Evolutionary conservation across 2,797 vertebrate genomes (phyloP).

Genomic region (Leucoraja ocellata): DNA sequence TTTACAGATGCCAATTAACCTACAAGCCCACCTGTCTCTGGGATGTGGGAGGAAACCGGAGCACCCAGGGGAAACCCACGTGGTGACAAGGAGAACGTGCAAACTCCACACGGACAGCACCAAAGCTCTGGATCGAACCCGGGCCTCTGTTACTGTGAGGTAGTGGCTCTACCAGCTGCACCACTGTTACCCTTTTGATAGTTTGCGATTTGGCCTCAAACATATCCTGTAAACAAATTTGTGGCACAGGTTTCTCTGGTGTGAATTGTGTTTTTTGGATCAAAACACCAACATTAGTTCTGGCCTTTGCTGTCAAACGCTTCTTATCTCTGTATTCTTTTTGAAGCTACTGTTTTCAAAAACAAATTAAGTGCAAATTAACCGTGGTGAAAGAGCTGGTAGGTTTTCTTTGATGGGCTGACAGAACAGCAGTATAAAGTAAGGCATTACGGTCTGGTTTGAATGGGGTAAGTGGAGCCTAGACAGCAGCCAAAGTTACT

Average conservation of each 20-base stretch:
- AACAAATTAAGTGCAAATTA: constrained; percentile 7
- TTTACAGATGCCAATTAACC: too few relatives aligned
- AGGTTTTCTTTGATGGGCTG: constrained; percentile 11
- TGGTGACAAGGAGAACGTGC: too few relatives aligned
- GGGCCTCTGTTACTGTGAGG: too few relatives aligned
- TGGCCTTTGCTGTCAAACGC: neutral
- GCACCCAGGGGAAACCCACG: too few relatives aligned
- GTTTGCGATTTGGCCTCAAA: neutral
- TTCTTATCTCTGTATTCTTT: neutral
- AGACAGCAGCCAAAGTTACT: neutral
- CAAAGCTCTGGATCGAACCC: too few relatives aligned
- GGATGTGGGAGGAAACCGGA: too few relatives aligned
- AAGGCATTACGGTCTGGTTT: neutral
- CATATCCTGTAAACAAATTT: neutral
- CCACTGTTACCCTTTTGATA: neutral
- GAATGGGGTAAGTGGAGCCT: neutral
- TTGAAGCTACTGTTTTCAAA: neutral
- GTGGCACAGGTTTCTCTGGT: neutral
- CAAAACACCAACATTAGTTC: neutral
- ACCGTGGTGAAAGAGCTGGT: constrained; percentile 17
- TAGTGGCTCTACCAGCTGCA: too few relatives aligned
- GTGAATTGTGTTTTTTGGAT: neutral
- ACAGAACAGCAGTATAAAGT: neutral
- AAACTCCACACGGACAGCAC: too few relatives aligned
- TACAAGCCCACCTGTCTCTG: too few relatives aligned